Evolutionary conservation across 2,888 invertebrate species (phyloP).

Genomic region (Cephus sareptanus): DNA sequence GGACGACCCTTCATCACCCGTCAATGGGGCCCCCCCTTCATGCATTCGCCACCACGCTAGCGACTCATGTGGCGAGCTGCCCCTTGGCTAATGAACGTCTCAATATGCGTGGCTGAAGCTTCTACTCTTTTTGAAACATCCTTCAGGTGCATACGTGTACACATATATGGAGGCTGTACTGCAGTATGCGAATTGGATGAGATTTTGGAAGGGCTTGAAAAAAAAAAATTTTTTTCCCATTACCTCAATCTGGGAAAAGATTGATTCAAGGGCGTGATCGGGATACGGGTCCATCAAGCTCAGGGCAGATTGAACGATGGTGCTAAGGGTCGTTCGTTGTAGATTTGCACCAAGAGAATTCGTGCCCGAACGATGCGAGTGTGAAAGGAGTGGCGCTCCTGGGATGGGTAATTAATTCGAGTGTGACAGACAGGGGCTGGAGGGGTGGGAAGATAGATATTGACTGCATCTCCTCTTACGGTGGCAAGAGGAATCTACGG

Average conservation of each 20-base stretch:
- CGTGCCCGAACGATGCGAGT: conserved; percentile 12
- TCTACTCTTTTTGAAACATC: not conserved
- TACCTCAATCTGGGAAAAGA: not conserved
- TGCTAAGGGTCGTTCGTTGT: not conserved
- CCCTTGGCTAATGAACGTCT: conserved; percentile 32
- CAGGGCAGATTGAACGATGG: not conserved
- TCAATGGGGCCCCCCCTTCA: conserved; percentile 39
- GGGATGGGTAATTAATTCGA: conserved; percentile 44
- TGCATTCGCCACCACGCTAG: conserved; percentile 24
- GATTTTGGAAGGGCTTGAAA: not conserved
- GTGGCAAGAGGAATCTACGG: conserved; percentile 29
- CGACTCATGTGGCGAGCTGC: conserved; percentile 40
- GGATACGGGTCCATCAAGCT: not conserved
- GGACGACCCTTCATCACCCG: conserved; percentile 56
- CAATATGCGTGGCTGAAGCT: conserved; percentile 25
- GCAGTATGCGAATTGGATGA: not conserved
- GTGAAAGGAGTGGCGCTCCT: conserved; percentile 15
- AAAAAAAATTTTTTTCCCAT: not conserved
- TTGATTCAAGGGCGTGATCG: not conserved
- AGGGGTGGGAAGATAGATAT: conserved; percentile 33
- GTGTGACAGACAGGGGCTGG: conserved; percentile 30
- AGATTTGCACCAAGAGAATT: conserved; percentile 1
- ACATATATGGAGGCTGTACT: not conserved
- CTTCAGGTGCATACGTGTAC: not conserved
- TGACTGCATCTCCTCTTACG: conserved; percentile 33